Conservation (phyloP, 2,797 vertebrate species). For the Coendou prehensilis region DNA sequence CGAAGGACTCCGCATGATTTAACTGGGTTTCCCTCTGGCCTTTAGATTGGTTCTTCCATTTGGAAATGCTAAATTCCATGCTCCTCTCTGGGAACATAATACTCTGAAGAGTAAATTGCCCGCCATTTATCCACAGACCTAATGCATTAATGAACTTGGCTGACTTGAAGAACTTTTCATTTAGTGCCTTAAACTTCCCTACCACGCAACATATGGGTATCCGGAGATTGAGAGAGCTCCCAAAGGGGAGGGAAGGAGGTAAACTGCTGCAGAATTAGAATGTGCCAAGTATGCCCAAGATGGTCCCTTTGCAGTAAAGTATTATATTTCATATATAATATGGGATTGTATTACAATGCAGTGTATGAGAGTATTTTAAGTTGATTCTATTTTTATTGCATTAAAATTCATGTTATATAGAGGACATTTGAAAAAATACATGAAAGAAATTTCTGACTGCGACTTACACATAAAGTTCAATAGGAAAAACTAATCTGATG, state of each 20-base stretch:
- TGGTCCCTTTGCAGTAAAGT: neutral
- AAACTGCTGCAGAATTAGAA: neutral
- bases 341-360: neutral
- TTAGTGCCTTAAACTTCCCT: neutral
- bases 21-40: neutral
- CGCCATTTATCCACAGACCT: neutral
- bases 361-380: neutral
- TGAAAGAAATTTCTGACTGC: neutral
- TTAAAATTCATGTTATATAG: neutral
- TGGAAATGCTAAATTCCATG: neutral
- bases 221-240: neutral
- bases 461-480: neutral
- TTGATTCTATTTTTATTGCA: neutral
- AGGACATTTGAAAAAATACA: neutral
- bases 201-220: neutral
- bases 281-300: neutral
- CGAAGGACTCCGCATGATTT: neutral
- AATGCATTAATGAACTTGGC: neutral
- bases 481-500: neutral
- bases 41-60: neutral
- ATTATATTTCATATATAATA: neutral
- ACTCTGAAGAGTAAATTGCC: neutral
- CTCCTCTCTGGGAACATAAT: neutral
- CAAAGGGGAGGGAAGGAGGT: fast-evolving
- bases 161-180: neutral